phyloP scores from a whole-genome alignment of 2,888 invertebrate genomes.

The Leptogaster cylindrica region DNA sequence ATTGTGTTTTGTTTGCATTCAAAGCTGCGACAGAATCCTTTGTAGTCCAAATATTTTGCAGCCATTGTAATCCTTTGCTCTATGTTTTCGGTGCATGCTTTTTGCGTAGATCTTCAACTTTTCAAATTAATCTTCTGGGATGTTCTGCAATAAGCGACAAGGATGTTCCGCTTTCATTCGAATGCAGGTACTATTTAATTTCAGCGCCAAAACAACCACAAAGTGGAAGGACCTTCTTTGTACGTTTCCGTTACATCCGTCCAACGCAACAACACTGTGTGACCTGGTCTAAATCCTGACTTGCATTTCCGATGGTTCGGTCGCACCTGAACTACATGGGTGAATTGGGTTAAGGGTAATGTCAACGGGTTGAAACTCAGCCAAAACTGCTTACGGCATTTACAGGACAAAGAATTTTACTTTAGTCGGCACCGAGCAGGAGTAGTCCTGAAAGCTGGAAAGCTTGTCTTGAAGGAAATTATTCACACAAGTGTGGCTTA shows the following conservation, averaged over 20 bases:
- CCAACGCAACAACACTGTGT: not conserved
- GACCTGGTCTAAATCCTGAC: not conserved
- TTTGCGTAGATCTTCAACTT: too few species aligned
- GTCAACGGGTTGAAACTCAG: not conserved
- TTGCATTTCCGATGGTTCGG: not conserved
- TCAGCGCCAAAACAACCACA: too few species aligned
- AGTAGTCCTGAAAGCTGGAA: not conserved
- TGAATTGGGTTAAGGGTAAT: slow-evolving; percentile 32
- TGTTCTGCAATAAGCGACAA: too few species aligned
- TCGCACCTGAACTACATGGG: slow-evolving; percentile 8
- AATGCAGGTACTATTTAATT: too few species aligned
- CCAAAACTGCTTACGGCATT: not conserved
- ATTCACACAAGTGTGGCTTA: slow-evolving; percentile 6
- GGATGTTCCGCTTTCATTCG: too few species aligned
- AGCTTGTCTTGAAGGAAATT: slow-evolving; percentile 12
- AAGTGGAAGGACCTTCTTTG: too few species aligned
- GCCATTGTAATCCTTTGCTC: too few species aligned
- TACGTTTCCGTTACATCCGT: not conserved
- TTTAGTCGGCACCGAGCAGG: slow-evolving; percentile 3
- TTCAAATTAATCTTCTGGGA: too few species aligned
- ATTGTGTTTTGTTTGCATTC: too few species aligned
- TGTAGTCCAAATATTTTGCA: too few species aligned
- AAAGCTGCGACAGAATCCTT: too few species aligned
- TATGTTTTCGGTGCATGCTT: too few species aligned
- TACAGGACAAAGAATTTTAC: slow-evolving; percentile 8